Percentiles rank a stretch among this genome's conserved stretches.
Conservation (phyloP, 2,888 invertebrate species). For the Tinea semifulvella region DNA sequence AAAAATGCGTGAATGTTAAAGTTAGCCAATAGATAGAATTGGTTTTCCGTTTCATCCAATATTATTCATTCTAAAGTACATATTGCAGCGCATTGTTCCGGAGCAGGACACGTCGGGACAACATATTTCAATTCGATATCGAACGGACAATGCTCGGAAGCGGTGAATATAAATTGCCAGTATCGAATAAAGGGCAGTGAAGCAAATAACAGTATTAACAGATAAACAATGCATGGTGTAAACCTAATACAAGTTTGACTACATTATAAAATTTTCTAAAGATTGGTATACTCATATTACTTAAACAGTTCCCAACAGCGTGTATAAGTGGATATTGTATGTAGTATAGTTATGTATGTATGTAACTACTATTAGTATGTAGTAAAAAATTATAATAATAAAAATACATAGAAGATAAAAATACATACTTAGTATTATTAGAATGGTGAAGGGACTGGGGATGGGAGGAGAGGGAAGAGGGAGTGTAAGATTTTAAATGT, state of each 20-base stretch:
- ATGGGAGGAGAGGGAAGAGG: too few species aligned
- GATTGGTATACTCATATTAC: too few species aligned
- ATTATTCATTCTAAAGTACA: slow-evolving; percentile 14
- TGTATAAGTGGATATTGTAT: too few species aligned
- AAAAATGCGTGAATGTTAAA: slow-evolving; percentile 5
- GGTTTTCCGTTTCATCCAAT: slow-evolving; percentile 11
- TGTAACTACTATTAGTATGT: too few species aligned
- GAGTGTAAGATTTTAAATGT: too few species aligned
- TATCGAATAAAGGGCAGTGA: slow-evolving; percentile 47
- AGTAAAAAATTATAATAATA: too few species aligned
- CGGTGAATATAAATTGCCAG: slow-evolving; percentile 55
- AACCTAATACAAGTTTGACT: neutral
- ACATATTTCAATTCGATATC: slow-evolving; percentile 64
- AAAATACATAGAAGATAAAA: too few species aligned
- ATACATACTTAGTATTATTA: too few species aligned
- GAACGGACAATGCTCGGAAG: slow-evolving; percentile 58
- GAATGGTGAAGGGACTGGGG: too few species aligned
- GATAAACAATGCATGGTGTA: slow-evolving; percentile 15
- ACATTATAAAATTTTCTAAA: too few species aligned
- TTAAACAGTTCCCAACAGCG: too few species aligned
- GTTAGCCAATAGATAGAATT: slow-evolving; percentile 7
- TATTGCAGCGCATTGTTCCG: slow-evolving; percentile 31
- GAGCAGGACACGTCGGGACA: slow-evolving; percentile 48
- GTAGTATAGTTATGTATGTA: too few species aligned
- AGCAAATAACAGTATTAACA: slow-evolving; percentile 34